Percentiles rank a stretch among this genome's conserved stretches.
phyloP scores from a whole-genome alignment of 2,888 invertebrate genomes.

The Cartodere bifasciata region DNA sequence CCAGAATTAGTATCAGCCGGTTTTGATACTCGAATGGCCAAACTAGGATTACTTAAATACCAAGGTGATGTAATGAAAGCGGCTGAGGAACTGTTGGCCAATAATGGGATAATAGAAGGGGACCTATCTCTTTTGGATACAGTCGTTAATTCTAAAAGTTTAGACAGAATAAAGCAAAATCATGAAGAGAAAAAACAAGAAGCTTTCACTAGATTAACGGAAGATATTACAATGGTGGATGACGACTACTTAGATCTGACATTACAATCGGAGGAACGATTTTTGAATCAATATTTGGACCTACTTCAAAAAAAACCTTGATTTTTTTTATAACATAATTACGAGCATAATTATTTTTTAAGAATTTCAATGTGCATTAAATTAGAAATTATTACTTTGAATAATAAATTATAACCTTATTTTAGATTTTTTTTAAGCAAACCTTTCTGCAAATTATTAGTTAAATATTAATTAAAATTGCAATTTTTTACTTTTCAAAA shows the following conservation, averaged over 20 bases:
- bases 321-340: too few species aligned
- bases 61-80: conserved; percentile 44
- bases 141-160: not conserved
- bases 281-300: conserved; percentile 52
- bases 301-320: conserved; percentile 33
- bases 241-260: conserved; percentile 65
- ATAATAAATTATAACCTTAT: too few species aligned
- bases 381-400: too few species aligned
- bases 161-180: conserved; percentile 15
- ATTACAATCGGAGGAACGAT: conserved; percentile 54
- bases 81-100: conserved; percentile 43
- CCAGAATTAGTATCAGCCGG: conserved; percentile 46
- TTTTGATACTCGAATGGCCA: conserved; percentile 41
- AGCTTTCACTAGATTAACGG: conserved; percentile 47
- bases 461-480: too few species aligned
- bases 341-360: too few species aligned
- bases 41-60: conserved; percentile 40
- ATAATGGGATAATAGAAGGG: conserved; percentile 29
- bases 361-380: too few species aligned
- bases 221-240: conserved; percentile 44
- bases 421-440: too few species aligned
- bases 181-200: conserved; percentile 36
- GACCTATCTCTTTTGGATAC: conserved; percentile 19
- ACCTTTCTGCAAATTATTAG: too few species aligned
- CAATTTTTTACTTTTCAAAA: too few species aligned